phyloP scores from a whole-genome alignment of 2,888 invertebrate species.

The Lamellibrachia satsuma region DNA sequence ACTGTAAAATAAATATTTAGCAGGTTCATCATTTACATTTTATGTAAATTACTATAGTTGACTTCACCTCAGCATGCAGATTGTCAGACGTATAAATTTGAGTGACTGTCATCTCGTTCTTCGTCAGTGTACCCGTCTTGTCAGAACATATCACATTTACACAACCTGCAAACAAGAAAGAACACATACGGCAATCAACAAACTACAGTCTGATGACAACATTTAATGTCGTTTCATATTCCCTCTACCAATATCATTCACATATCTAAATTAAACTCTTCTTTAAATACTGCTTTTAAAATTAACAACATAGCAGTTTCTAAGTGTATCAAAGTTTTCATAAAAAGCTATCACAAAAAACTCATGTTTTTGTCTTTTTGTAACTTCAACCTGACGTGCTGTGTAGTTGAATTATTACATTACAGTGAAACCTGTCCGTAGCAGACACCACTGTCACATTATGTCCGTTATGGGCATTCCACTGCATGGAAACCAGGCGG shows the following conservation, averaged over 20 bases:
- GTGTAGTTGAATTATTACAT: neutral
- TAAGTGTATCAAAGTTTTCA: neutral
- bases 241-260: neutral
- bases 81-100: conserved; percentile 82
- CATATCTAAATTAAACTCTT: neutral
- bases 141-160: conserved; percentile 92
- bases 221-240: neutral
- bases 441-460: neutral
- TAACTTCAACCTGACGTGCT: neutral
- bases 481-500: too few relatives aligned
- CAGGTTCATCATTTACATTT: neutral
- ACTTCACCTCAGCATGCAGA: conserved; percentile 80
- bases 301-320: neutral
- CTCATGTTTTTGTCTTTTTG: neutral
- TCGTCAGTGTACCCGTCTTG: conserved; percentile 97
- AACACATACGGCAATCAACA: neutral
- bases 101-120: conserved; percentile 99
- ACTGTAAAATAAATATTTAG: neutral
- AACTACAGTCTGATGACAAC: neutral
- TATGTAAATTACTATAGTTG: neutral
- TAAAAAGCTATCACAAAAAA: neutral
- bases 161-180: conserved; percentile 74
- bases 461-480: too few relatives aligned
- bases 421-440: neutral
- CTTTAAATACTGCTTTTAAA: neutral